Conservation (phyloP, 2,888 invertebrate genomes). For the Thereva nobilitata region DNA sequence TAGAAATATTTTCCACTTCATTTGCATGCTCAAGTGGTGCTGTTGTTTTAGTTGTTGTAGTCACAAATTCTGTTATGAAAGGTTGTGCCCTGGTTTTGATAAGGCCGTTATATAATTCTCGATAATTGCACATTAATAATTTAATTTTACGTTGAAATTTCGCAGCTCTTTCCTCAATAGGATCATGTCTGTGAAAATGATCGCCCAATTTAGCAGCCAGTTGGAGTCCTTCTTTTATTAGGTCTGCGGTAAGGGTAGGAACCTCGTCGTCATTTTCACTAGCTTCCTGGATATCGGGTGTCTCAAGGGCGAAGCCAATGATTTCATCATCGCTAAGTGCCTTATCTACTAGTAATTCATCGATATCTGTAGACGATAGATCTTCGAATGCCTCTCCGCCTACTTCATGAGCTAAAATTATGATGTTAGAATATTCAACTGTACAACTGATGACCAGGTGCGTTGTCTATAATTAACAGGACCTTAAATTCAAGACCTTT, state of each 20-base stretch:
- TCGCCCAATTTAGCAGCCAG: too few species aligned
- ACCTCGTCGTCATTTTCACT: background rate
- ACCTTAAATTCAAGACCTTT: conserved; percentile 13
- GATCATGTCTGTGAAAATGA: too few species aligned
- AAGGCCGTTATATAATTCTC: too few species aligned
- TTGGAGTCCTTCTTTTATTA: background rate
- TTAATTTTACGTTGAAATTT: too few species aligned
- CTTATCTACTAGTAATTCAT: background rate
- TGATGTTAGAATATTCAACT: conserved; percentile 7
- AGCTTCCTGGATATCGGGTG: background rate
- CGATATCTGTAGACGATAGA: background rate
- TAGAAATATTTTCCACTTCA: too few species aligned
- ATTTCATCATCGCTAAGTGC: conserved; percentile 7
- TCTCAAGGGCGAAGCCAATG: background rate
- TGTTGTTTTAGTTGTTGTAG: too few species aligned
- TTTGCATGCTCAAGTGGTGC: too few species aligned
- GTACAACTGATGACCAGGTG: conserved; percentile 8
- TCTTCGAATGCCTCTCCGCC: conserved; percentile 20
- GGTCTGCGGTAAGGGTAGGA: background rate
- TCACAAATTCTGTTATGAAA: too few species aligned
- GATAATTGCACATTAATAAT: too few species aligned
- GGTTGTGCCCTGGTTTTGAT: too few species aligned
- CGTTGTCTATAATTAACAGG: conserved; percentile 28
- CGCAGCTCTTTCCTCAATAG: too few species aligned
- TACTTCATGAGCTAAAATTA: conserved; percentile 1